Percentiles rank a stretch among this genome's conserved stretches.
phyloP scores from a whole-genome alignment of 2,113 vertebrate species.

The Corvus moneduloides region DNA sequence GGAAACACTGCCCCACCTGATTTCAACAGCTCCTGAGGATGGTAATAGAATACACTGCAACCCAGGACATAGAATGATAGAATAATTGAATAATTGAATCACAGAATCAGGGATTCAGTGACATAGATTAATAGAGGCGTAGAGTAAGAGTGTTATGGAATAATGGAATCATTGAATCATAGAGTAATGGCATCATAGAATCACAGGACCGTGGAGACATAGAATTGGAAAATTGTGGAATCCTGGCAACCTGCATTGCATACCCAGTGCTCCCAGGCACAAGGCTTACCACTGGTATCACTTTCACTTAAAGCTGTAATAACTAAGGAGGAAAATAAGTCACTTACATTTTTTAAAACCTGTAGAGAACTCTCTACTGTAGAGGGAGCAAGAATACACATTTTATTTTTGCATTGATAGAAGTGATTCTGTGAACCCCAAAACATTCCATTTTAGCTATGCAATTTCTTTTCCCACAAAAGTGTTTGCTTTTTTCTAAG shows the following conservation, averaged over 20 bases:
- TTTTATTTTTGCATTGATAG: background rate
- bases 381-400: background rate
- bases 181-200: too few relatives aligned
- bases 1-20: too few relatives aligned
- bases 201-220: background rate
- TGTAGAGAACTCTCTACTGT: background rate
- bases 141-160: background rate
- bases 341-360: background rate
- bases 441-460: background rate
- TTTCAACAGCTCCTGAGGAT: too few relatives aligned
- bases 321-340: background rate
- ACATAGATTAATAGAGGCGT: background rate
- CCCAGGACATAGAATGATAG: background rate
- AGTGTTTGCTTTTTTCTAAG: background rate
- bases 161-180: background rate
- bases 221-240: background rate
- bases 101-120: background rate
- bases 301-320: background rate
- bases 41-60: too few relatives aligned
- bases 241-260: background rate
- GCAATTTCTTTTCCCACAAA: background rate
- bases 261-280: background rate
- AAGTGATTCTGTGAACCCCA: background rate
- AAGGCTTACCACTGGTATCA: background rate
- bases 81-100: background rate